phyloP scores from a whole-genome alignment of 2,888 invertebrate species.

The Timema cristinae region DNA sequence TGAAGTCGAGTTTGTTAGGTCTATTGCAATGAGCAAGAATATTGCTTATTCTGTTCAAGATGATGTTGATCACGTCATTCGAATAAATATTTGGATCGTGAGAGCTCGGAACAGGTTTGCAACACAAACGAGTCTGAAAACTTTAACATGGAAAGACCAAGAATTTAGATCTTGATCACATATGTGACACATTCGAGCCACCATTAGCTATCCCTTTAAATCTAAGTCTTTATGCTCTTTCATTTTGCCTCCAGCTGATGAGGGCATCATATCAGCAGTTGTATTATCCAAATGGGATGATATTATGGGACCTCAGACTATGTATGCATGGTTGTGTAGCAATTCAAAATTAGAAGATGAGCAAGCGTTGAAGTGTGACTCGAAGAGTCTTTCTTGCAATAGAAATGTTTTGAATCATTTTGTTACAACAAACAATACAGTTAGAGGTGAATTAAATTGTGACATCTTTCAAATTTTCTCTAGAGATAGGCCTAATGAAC shows the following conservation, averaged over 20 bases:
- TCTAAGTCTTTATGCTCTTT: slow-evolving; percentile 26
- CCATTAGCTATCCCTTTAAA: not conserved
- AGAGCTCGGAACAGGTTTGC: not conserved
- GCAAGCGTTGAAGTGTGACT: not conserved
- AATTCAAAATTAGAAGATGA: slow-evolving; percentile 13
- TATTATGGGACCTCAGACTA: slow-evolving; percentile 33
- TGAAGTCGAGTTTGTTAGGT: slow-evolving; percentile 17
- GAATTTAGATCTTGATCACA: not conserved
- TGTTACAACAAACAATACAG: no score
- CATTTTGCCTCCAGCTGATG: slow-evolving; percentile 29
- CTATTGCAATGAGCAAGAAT: slow-evolving; percentile 31
- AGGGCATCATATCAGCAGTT: slow-evolving; percentile 28
- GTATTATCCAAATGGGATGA: slow-evolving; percentile 34
- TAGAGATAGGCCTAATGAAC: not conserved
- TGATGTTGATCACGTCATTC: slow-evolving; percentile 29
- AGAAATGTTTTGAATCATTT: no score
- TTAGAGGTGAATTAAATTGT: not conserved
- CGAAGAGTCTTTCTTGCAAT: not conserved
- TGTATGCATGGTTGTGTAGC: slow-evolving; percentile 31
- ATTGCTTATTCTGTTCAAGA: slow-evolving; percentile 28
- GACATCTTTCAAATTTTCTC: not conserved
- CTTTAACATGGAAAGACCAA: not conserved
- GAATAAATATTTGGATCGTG: slow-evolving; percentile 20
- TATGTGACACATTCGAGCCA: no score
- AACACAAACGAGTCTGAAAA: not conserved